phyloP scores from a whole-genome alignment of 2,113 vertebrate genomes.

The Pollachius pollachius region DNA sequence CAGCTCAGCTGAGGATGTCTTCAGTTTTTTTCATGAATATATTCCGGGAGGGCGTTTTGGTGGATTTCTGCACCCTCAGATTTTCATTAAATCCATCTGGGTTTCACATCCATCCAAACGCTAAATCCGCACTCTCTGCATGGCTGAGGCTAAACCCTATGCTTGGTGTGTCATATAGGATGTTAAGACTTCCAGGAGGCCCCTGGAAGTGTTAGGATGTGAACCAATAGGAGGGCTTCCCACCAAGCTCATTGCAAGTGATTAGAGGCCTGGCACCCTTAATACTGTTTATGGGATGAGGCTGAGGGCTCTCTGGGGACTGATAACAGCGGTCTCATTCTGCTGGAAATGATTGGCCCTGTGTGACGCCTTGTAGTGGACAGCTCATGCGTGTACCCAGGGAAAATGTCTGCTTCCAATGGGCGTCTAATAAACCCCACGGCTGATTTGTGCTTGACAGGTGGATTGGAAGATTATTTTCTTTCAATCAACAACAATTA shows the following conservation, averaged over 20 bases:
- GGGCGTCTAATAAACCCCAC: too few species aligned
- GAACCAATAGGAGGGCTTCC: constrained; percentile 32
- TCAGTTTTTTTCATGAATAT: too few species aligned
- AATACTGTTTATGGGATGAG: constrained; percentile 43
- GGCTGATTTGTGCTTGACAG: too few species aligned
- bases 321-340: constrained; percentile 36
- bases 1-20: too few species aligned
- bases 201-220: constrained; percentile 47
- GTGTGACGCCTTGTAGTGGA: neutral
- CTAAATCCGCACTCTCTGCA: constrained; percentile 30
- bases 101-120: constrained; percentile 43
- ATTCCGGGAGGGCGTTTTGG: too few species aligned
- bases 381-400: too few species aligned
- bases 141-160: constrained; percentile 24
- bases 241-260: constrained; percentile 53
- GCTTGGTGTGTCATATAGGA: constrained; percentile 33
- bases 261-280: constrained; percentile 48
- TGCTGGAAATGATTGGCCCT: constrained; percentile 31
- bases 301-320: constrained; percentile 27
- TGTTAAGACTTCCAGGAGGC: constrained; percentile 38
- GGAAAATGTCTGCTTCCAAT: too few species aligned
- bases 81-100: constrained; percentile 29
- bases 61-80: constrained; percentile 25
- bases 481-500: too few species aligned
- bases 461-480: too few species aligned